Conservation (phyloP, 64 coral and sea anemone species). For the Stylophora pistillata region DNA sequence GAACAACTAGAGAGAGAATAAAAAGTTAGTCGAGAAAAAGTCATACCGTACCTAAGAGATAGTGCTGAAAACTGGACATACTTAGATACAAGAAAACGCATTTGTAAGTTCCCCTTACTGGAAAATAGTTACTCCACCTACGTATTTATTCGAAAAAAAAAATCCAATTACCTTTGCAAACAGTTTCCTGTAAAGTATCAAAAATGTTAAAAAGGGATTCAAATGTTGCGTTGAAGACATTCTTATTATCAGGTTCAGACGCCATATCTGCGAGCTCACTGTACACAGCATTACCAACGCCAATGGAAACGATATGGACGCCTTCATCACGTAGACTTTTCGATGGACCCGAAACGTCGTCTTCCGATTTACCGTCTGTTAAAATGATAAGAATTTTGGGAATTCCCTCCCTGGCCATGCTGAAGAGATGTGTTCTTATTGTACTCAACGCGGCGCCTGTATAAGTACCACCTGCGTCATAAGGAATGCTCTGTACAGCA, state of each 20-base stretch:
- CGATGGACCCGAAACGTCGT: slow-evolving; percentile 1
- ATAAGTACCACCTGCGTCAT: not conserved
- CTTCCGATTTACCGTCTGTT: slow-evolving; percentile 11
- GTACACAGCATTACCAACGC: slow-evolving; percentile 4
- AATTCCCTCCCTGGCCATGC: not conserved
- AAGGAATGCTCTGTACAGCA: not conserved
- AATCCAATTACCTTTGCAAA: slow-evolving; percentile 14
- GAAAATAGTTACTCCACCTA: not conserved
- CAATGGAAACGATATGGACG: slow-evolving; percentile 16
- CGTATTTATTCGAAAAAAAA: not conserved
- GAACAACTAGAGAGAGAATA: not conserved
- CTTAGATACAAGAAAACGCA: too few species aligned
- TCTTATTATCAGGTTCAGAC: not conserved
- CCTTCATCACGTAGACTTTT: not conserved
- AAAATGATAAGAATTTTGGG: slow-evolving; percentile 5
- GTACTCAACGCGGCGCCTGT: not conserved
- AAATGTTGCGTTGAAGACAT: not conserved
- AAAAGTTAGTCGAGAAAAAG: too few species aligned
- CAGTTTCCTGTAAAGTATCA: not conserved
- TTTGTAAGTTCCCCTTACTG: too few species aligned
- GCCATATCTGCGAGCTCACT: slow-evolving; percentile 11
- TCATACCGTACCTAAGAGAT: too few species aligned
- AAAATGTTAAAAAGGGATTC: not conserved
- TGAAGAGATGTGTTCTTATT: not conserved
- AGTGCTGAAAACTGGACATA: too few species aligned